These are phyloP conservation scores for Phanerotoma sp. DNA, from an alignment of 2,888 invertebrate genomes.

Conservation along the genomic window DNA sequence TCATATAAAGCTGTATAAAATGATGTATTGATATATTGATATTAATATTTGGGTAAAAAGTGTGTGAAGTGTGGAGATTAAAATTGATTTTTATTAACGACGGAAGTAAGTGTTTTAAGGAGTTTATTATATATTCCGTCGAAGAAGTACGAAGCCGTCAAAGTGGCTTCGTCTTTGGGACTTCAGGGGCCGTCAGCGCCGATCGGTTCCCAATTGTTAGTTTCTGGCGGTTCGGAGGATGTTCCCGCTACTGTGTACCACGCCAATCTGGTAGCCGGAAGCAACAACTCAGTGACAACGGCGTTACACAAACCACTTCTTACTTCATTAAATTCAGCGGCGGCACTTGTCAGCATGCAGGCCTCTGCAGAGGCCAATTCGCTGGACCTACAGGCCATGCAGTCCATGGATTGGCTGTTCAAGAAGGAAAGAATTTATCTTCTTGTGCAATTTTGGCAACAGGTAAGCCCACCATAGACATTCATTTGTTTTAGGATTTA, in stretches of 20 bases:
- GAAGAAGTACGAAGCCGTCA: slow-evolving; percentile 53
- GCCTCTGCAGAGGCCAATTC: slow-evolving; percentile 71
- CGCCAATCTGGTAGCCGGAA: slow-evolving; percentile 56
- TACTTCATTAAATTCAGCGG: slow-evolving; percentile 51
- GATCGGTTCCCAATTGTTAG: slow-evolving; percentile 56
- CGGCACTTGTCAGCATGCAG: slow-evolving; percentile 68
- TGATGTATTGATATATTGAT: no score
- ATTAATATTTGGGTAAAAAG: no score
- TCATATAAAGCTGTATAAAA: no score
- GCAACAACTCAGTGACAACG: slow-evolving; percentile 52
- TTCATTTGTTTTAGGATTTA: no score
- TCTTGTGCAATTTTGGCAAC: slow-evolving; percentile 95
- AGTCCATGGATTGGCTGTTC: slow-evolving; percentile 96
- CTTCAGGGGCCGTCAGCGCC: slow-evolving; percentile 58
- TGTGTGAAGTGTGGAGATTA: neutral
- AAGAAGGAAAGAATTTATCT: slow-evolving; percentile 94
- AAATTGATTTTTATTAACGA: slow-evolving; percentile 27
- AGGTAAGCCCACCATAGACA: slow-evolving; percentile 82
- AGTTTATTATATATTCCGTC: slow-evolving; percentile 33
- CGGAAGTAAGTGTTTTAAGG: slow-evolving; percentile 35
- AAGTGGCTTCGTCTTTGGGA: slow-evolving; percentile 59
- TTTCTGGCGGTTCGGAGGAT: slow-evolving; percentile 49
- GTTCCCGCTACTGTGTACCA: slow-evolving; percentile 49
- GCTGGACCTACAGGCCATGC: slow-evolving; percentile 92
- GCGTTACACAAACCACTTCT: slow-evolving; percentile 53